Base-by-base conservation (phyloP, 2,113 vertebrate genomes). In the Otus sunia region DNA sequence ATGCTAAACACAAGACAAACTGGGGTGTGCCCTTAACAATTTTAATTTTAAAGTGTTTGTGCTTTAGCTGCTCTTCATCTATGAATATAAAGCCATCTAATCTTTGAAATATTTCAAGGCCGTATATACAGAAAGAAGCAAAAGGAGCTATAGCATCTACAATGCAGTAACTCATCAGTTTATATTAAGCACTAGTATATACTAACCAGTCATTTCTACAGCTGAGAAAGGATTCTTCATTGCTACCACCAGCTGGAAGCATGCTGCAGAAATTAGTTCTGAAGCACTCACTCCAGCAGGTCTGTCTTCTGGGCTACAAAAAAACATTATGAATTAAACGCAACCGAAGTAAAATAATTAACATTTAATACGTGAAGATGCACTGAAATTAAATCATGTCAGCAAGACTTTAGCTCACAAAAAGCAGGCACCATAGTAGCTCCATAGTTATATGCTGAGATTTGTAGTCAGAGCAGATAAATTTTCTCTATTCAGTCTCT, bases 281-380 rank as follows among this genome's bases (percentile, higher is more conserved):
- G 84, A 97, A 95, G 78, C 94, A 95, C 36, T 96, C 90, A 92
- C 92, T 97, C 92, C 90, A 96, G 94, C 96, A 98, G 86, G 90
- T 97, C 91, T 97, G 92, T 96, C 98, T 98, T 96, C 66, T 98
- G 93, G 97, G 79, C 98, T 98, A 97, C 85, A 98, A 96, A 96
- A 95, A 85, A 80, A 34, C 12, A 22, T 43, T 32, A 56, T 47
- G 58, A 91, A 93, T 93, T 71, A 93, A 96, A 96, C 16, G 76
- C 34, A 86, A 5, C 7, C 22, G 92, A 90, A 95, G 27, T 78
- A 84, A 95, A 94, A 77, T 27, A 19, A 86, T 84, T 67, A 64
- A 43, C 49, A 58, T 11, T 53, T 73, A 68, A 94, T 49, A 84
- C 10, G 69, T 69, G 27, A 80, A 62, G 37, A 76, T 59, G 10